These are phyloP conservation scores for Aphaenogaster ashmeadi DNA, from an alignment of 1,140 invertebrate genomes.

Conservation along the genomic window DNA sequence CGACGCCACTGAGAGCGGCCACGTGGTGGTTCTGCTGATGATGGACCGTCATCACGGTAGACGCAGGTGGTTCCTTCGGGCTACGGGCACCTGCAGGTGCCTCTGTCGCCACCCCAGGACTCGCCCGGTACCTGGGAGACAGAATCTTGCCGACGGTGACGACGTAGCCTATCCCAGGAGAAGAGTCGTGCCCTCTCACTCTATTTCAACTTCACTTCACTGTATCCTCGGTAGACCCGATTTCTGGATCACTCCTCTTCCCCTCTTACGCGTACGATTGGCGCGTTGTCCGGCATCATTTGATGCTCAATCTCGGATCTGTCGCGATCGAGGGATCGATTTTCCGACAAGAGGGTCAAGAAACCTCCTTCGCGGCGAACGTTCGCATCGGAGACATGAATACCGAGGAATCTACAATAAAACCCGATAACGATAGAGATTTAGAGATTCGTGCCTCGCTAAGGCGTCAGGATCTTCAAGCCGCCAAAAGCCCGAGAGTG, in stretches of 20 bases:
- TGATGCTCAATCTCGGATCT: neutral
- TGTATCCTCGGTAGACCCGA: constrained; percentile 30
- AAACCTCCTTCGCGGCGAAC: neutral
- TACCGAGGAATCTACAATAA: neutral
- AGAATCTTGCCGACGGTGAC: constrained; percentile 84
- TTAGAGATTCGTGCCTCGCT: neutral
- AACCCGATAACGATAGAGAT: too few species aligned
- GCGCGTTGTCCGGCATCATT: neutral
- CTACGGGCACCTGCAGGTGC: constrained; percentile 82
- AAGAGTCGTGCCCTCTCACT: constrained; percentile 37
- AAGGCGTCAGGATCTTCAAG: neutral
- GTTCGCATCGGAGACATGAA: neutral
- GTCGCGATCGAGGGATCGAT: neutral
- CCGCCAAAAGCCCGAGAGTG: neutral
- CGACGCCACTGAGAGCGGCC: constrained; percentile 84
- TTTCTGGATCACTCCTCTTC: constrained; percentile 26
- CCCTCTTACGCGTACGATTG: neutral
- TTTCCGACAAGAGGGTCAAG: neutral
- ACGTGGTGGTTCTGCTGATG: constrained; percentile 86
- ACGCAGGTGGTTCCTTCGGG: constrained; percentile 79
- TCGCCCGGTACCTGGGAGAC: constrained; percentile 83
- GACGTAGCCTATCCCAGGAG: constrained; percentile 57
- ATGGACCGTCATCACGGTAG: constrained; percentile 86
- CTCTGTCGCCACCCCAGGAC: constrained; percentile 85
- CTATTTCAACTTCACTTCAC: constrained; percentile 53